Evolutionary conservation across 2,113 vertebrate species (phyloP), one percentile per base, ranked within the genome.

Genomic region (Ophiodon elongatus): DNA sequence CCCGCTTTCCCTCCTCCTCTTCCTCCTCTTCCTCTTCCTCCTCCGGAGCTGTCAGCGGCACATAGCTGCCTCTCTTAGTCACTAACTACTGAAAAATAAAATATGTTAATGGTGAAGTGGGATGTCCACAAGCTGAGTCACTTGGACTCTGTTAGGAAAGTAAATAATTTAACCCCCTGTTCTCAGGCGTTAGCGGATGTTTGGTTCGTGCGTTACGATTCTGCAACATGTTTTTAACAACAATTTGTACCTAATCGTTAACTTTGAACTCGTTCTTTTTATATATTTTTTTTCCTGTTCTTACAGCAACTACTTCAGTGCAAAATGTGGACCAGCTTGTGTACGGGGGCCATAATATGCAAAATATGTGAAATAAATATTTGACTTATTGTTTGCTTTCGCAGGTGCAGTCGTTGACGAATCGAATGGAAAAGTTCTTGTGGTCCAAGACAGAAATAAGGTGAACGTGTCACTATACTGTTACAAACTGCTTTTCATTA

Each of bases 371-470:
- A 29, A 57, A n/a, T n/a, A 0, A 67, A 54, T 8, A 3, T 27
- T 33, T 33, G 69, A 17, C 73, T 50, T 19, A 17, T 45, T 45
- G 13, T 35, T 76, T 73, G 31, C 13, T 82, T 68, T 50, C 75
- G 9, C 76, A 99, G 98, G 98, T 92, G 98, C 98, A 82, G 97
- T 99, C 60, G 95, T 99, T 54, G 96, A 99, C 88, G 95, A 96
- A 93, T 93, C 92, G 41, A 96, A 93, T 59, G 95, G 97, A 52
- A 98, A 96, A 89, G 96, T 99, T 85, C 88, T 99, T n/a, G 97
- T 98, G 1, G 96, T 99, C 71, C 98, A 99, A 89, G 98, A 99
- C 93, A 96, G 91, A 92, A 97, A 98, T 89, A 98, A 96, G 97
- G 98, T 98, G 90, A 0, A 1, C 23, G 8, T 13, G 0, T 80